phyloP scores from a whole-genome alignment of 2,113 vertebrate genomes.

The Dasyornis broadbenti region DNA sequence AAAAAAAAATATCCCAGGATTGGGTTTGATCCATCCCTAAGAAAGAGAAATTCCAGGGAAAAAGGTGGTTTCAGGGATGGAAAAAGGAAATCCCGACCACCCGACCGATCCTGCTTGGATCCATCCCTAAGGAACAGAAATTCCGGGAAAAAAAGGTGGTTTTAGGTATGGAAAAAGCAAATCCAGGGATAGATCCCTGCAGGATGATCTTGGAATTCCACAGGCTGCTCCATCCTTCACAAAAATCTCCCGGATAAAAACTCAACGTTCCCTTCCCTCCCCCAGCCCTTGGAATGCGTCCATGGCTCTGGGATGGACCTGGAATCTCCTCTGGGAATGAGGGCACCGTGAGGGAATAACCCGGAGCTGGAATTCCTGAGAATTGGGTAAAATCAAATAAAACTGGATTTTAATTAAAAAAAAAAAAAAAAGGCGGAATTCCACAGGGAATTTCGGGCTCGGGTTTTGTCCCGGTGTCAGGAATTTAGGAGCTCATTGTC shows the following conservation, averaged over 20 bases:
- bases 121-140: too few relatives aligned
- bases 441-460: neutral
- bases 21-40: too few relatives aligned
- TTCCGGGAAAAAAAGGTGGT: too few relatives aligned
- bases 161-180: too few relatives aligned
- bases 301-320: neutral
- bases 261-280: neutral
- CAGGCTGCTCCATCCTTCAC: neutral
- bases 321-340: neutral
- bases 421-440: neutral
- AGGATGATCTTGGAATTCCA: neutral
- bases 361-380: accelerated
- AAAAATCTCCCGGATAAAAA: neutral
- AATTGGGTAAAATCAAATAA: neutral
- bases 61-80: too few relatives aligned
- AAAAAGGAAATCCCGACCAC: too few relatives aligned
- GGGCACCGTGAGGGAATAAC: neutral
- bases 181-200: neutral
- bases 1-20: too few relatives aligned
- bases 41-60: too few relatives aligned
- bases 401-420: neutral
- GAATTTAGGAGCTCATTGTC: neutral
- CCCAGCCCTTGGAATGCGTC: neutral
- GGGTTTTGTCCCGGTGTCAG: neutral
- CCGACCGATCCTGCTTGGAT: too few relatives aligned